Evolutionary conservation across 2,888 invertebrate genomes (phyloP), one percentile per base, ranked within the genome.

Genomic region (Protonemura montana): DNA sequence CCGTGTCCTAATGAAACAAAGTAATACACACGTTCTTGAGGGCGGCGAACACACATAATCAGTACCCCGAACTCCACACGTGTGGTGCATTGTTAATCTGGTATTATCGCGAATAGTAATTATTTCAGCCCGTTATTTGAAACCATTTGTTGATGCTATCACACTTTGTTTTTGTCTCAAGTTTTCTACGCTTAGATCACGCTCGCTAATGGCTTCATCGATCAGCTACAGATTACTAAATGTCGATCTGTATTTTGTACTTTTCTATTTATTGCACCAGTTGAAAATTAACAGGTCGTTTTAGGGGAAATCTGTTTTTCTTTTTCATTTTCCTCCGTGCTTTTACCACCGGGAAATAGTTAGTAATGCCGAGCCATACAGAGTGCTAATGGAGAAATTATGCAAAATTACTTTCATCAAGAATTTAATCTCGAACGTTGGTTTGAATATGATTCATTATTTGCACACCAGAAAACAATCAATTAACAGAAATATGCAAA

Each of bases 351-450:
- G 59, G 59, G 59, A 21, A n/a, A 7, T 41, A 13, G 7, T 59
- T 59, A 13, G 2, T 13, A 59, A 59, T 59, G 59, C 59, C 59
- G 3, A 59, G 59, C 13, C 13, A 2, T 59, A 10, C 10, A 35
- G 78, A 80, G 85, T 86, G 86, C 84, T 86, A 86, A 86, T 86
- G 86, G 86, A 80, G 86, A 86, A 86, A 86, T 86, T 86, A 86
- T 81, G 28, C 81, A 28, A 81, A 81, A 81, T 81, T 81, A 13
- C 59, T 59, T 59, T 59, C 59, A 59, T 59, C 59, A 59, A 59
- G 59, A 59, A 59, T 59, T 59, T 59, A 3, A 59, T 59, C 59
- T 59, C 3, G 59, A 59, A 21, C 59, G 59, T 59, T 59, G 59
- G 7, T 59, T 10, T 10, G 59, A 59, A 7, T 59, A 59, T 59